Conservation (phyloP, 2,797 vertebrate genomes). For the Cirrhinus mrigala region DNA sequence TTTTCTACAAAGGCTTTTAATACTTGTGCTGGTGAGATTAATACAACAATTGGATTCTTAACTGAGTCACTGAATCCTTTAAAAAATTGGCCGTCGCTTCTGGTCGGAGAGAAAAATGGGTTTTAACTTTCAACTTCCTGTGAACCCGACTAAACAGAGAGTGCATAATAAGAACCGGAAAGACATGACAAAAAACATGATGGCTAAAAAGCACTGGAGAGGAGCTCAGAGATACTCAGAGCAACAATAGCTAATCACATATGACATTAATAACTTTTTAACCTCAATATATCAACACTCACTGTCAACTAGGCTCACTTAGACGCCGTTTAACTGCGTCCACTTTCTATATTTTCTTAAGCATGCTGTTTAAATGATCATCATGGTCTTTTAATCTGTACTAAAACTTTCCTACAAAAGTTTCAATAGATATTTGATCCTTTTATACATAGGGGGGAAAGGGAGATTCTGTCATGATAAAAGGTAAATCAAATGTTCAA, state of each 20-base stretch:
- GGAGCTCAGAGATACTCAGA: slow-evolving; percentile 17
- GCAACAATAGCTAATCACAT: slow-evolving; percentile 36
- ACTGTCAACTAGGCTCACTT: neutral
- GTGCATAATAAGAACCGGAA: neutral
- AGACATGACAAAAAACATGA: neutral
- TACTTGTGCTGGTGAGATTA: slow-evolving; percentile 6
- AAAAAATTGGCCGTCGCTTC: neutral
- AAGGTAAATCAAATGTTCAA: neutral
- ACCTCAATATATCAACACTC: slow-evolving; percentile 21
- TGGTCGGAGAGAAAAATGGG: neutral
- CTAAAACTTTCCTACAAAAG: slow-evolving; percentile 7
- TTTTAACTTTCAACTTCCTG: slow-evolving; percentile 20
- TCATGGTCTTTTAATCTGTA: neutral
- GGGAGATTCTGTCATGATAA: slow-evolving; percentile 35
- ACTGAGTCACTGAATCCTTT: neutral
- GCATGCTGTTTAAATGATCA: neutral
- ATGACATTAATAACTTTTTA: slow-evolving; percentile 48
- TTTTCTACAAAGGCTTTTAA: neutral
- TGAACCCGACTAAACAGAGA: slow-evolving; percentile 7
- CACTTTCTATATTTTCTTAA: slow-evolving; percentile 10
- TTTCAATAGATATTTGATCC: slow-evolving; percentile 7
- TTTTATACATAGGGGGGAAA: neutral
- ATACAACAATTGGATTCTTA: neutral
- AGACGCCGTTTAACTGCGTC: slow-evolving; percentile 2
- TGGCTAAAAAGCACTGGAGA: neutral